Percentiles rank a stretch among this genome's conserved stretches.
Conservation (phyloP, 1,140 invertebrate genomes). For the Drosophila malerkotliana region DNA sequence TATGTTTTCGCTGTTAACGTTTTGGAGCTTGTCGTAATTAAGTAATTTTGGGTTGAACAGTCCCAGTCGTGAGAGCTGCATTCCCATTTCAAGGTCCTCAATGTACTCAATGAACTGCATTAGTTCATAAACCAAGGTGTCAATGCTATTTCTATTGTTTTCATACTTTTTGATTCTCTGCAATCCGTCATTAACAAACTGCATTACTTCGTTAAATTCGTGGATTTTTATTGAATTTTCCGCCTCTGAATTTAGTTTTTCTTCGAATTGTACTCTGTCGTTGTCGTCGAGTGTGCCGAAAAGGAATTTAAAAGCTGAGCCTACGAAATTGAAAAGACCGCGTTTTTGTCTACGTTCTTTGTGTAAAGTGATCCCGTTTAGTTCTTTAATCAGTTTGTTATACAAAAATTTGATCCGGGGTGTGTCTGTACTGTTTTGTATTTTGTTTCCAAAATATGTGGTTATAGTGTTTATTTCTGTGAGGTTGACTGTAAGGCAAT, state of each 20-base stretch:
- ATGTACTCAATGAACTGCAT: not conserved
- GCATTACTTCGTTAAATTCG: not conserved
- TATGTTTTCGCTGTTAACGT: not conserved
- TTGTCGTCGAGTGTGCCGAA: not conserved
- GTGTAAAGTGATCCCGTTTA: not conserved
- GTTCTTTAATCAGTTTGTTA: constrained; percentile 1
- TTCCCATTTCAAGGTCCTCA: not conserved
- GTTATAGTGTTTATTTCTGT: too few relatives aligned
- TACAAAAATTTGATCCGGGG: constrained; percentile 7
- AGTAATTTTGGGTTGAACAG: too few relatives aligned
- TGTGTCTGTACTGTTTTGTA: not conserved
- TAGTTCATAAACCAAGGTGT: not conserved
- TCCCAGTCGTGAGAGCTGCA: not conserved
- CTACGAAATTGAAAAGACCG: not conserved
- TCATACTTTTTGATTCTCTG: not conserved
- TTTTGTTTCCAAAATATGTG: not conserved
- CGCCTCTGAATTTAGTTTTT: not conserved
- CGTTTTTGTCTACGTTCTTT: too few relatives aligned
- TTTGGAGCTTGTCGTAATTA: too few relatives aligned
- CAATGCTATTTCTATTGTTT: not conserved
- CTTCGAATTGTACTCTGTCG: not conserved
- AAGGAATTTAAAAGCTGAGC: not conserved
- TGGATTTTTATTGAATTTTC: not conserved
- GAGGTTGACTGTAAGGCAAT: too few relatives aligned
- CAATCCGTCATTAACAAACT: not conserved